Evolutionary conservation across 2,113 vertebrate species (phyloP), one percentile per base, ranked within the genome.

Genomic region (Hipposideros armiger): DNA sequence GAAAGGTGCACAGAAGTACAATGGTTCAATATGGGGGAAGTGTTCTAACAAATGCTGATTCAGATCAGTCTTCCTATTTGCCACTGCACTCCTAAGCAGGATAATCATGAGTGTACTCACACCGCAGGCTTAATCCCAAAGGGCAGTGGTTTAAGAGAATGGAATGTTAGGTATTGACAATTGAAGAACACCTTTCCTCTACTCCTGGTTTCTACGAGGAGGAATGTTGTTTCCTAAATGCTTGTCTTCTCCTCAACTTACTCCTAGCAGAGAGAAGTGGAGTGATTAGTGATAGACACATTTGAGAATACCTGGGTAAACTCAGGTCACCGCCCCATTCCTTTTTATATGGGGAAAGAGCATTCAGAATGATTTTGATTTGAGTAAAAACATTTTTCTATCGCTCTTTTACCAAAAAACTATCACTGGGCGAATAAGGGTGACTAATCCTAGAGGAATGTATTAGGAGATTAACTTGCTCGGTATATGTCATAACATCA

Each of bases 231-330:
- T 91, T 88, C 72, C 15, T 45, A 81, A 89, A 40, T 1, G 58
- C 3, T 0, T 91, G 40, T 45, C 19, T 20, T 74, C n/a, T 74
- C 30, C 62, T 1, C 20, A 52, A n/a, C 14, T 30, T 64, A 83
- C 6, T 17, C 1, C 7, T 45, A 45, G 90, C 6, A 36, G 5
- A 83, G 11, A 10, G 5, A 66, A 32, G 11, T 36, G 4, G 0
- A 73, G 9, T 54, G 36, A 66, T 81, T 30, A 40, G 24, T 52
- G 7, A 40, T 3, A 24, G 9, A 67, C 17, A 70, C 17, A 54
- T 24, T 66, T 2, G 1, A n/a, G 10, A 80, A 50, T 11, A n/a
- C 7, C 2, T 13, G 11, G 19, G 4, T 8, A 50, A 1, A 58
- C 1, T 22, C 3, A 56, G 17, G 4, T 69, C 1, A 78, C 4